phyloP scores from a whole-genome alignment of 1,140 invertebrate genomes.

The Gyrodactylus salaris region DNA sequence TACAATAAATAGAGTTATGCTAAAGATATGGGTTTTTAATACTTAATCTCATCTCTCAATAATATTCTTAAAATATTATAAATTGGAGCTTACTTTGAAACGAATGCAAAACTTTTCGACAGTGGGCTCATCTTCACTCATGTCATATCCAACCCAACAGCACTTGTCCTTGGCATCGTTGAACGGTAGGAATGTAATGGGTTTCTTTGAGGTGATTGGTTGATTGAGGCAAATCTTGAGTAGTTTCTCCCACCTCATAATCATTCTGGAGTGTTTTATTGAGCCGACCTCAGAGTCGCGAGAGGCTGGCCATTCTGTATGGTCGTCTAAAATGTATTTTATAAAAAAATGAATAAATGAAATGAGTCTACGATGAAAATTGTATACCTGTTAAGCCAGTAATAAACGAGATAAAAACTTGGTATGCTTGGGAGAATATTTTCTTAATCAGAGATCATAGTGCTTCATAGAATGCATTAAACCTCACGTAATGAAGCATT shows the following conservation, averaged over 20 bases:
- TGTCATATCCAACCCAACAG: conserved; percentile 1
- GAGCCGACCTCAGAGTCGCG: background rate
- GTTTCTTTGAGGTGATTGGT: background rate
- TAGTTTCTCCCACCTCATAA: background rate
- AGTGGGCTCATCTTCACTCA: background rate
- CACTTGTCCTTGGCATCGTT: background rate
- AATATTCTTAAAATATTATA: background rate
- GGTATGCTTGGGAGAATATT: too few species aligned
- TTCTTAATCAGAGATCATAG: too few species aligned
- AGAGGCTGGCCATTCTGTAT: background rate
- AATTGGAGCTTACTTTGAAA: background rate
- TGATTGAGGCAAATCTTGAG: background rate
- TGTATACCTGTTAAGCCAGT: too few species aligned
- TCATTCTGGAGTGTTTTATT: background rate
- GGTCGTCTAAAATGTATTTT: too few species aligned
- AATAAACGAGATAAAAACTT: too few species aligned
- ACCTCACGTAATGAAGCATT: too few species aligned
- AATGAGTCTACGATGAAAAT: too few species aligned
- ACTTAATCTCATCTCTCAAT: too few species aligned
- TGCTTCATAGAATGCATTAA: too few species aligned
- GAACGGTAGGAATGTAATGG: background rate
- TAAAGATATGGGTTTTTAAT: too few species aligned
- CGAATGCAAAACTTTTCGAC: background rate
- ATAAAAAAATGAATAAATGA: too few species aligned
- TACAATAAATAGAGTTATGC: too few species aligned